These are phyloP conservation scores for Apostichopus parvimensis DNA, from an alignment of 35 echinoderm and acorn worm species.

Conservation along the genomic window DNA sequence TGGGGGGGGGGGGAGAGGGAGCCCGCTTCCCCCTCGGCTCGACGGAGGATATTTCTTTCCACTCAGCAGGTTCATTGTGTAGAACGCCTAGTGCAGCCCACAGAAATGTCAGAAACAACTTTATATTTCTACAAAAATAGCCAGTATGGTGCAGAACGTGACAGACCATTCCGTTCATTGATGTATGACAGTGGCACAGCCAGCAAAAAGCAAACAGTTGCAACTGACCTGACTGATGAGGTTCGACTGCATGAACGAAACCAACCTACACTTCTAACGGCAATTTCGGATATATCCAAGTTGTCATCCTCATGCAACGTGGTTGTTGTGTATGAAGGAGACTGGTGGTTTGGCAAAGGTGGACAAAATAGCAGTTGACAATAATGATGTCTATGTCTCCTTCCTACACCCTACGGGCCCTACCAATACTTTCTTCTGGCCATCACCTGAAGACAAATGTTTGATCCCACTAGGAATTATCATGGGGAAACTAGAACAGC, in stretches of 20 bases:
- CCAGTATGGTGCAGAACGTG: too few relatives aligned
- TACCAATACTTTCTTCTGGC: constrained; percentile 28
- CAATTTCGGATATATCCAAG: not conserved
- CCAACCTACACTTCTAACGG: not conserved
- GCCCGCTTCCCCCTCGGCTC: too few relatives aligned
- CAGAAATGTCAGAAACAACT: too few relatives aligned
- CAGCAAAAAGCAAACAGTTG: too few relatives aligned
- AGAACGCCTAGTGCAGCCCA: too few relatives aligned
- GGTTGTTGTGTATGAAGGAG: not conserved
- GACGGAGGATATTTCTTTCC: too few relatives aligned
- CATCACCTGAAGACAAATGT: constrained; percentile 8
- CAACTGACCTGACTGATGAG: not conserved
- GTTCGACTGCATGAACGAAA: not conserved
- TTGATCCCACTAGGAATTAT: constrained; percentile 17
- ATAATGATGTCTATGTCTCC: not conserved
- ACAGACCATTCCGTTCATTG: too few relatives aligned
- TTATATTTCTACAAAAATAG: too few relatives aligned
- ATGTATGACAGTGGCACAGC: too few relatives aligned
- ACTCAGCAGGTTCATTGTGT: too few relatives aligned
- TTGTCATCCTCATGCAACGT: not conserved
- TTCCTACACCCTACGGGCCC: not conserved
- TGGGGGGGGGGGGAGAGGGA: too few relatives aligned
- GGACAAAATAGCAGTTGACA: not conserved
- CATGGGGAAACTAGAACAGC: constrained; percentile 19
- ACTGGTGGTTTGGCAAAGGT: not conserved